Conservation (phyloP, 2,888 invertebrate species). For the Coleophora deauratella region DNA sequence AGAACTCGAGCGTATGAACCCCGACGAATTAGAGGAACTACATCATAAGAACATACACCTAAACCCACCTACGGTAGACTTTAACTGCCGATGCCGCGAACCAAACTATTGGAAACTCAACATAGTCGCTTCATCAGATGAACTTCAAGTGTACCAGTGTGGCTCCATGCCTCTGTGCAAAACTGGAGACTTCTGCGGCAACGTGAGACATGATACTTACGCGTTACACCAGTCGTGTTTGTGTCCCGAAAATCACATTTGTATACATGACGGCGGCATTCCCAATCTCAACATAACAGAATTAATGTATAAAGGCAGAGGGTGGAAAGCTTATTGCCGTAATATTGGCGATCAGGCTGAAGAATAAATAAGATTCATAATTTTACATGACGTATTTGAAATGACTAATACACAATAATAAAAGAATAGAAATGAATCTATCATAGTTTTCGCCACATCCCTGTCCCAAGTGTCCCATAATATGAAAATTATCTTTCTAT, state of each 20-base stretch:
- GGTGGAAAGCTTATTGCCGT: conserved; percentile 73
- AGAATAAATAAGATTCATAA: conserved; percentile 12
- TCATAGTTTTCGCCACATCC: no score
- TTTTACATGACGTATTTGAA: no score
- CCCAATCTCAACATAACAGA: conserved; percentile 61
- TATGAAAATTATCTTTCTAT: no score
- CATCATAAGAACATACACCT: conserved; percentile 53
- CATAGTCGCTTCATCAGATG: conserved; percentile 13
- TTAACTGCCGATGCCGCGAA: conserved; percentile 64
- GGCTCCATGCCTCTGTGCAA: conserved; percentile 66
- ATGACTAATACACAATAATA: no score
- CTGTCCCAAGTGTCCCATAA: no score
- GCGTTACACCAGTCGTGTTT: conserved; percentile 77
- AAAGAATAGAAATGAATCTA: no score
- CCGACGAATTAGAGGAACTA: conserved; percentile 50
- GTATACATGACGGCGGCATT: conserved; percentile 67
- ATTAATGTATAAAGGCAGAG: conserved; percentile 70
- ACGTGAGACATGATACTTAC: conserved; percentile 71
- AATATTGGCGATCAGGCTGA: conserved; percentile 34
- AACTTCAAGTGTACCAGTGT: conserved; percentile 56
- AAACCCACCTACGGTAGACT: conserved; percentile 51
- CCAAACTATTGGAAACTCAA: conserved; percentile 68
- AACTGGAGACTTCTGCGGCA: conserved; percentile 75
- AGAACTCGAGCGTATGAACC: conserved; percentile 41
- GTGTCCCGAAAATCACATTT: conserved; percentile 75